Percentiles rank a stretch among this genome's conserved stretches.
phyloP scores from a whole-genome alignment of 2,797 vertebrate genomes.

The Thunnus albacares region DNA sequence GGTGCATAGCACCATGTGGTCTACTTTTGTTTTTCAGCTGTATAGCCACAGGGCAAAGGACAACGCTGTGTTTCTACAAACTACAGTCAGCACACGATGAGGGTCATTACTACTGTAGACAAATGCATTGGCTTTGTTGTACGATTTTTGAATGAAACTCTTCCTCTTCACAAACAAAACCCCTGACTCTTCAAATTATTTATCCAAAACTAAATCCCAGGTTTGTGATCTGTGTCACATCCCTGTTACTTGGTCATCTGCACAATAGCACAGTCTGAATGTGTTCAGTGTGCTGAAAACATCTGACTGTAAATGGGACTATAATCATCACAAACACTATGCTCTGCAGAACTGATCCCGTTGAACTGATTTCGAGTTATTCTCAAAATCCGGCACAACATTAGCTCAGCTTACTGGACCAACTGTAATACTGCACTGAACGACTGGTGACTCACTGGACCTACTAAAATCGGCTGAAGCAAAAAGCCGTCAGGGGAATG shows the following conservation, averaged over 20 bases:
- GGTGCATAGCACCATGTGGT: conserved; percentile 16
- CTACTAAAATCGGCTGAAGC: conserved; percentile 36
- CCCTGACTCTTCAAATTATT: conserved; percentile 34
- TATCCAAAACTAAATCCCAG: conserved; percentile 34
- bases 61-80: conserved; percentile 19
- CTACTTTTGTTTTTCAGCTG: conserved; percentile 59
- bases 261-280: conserved; percentile 39
- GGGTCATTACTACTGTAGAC: conserved; percentile 26
- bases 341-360: conserved; percentile 24
- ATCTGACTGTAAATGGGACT: conserved; percentile 43
- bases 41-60: conserved; percentile 42
- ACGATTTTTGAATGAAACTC: conserved; percentile 10
- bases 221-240: conserved; percentile 46
- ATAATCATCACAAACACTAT: conserved; percentile 45
- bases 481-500: conserved; percentile 47
- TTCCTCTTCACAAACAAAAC: conserved; percentile 40
- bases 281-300: conserved; percentile 42
- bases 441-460: conserved; percentile 37
- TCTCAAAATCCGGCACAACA: conserved; percentile 24
- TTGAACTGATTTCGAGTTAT: not conserved
- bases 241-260: conserved; percentile 32
- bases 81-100: conserved; percentile 15
- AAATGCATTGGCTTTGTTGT: conserved; percentile 4
- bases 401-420: conserved; percentile 35
- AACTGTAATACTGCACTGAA: conserved; percentile 30